Percentiles rank a stretch among this genome's conserved stretches.
These are phyloP conservation scores for Paratrypauchen microcephalus DNA, from an alignment of 2,797 vertebrate species.

Conservation along the genomic window DNA sequence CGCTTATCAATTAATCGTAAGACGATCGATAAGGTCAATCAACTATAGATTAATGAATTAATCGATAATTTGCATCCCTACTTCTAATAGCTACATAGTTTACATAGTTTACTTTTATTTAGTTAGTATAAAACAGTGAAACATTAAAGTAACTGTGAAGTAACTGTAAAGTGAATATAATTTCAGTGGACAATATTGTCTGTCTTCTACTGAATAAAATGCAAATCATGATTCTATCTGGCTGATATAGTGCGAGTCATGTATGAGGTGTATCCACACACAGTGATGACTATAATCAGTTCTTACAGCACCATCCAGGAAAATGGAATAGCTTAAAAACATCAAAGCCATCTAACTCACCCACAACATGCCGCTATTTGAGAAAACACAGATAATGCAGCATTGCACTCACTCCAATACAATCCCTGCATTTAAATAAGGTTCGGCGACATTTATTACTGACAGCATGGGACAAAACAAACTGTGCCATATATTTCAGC, in stretches of 20 bases:
- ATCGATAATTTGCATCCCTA: no score
- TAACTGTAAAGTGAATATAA: not conserved
- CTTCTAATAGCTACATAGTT: not conserved
- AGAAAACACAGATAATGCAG: conserved; percentile 29
- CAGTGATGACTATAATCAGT: conserved; percentile 37
- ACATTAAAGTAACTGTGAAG: not conserved
- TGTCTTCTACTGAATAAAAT: not conserved
- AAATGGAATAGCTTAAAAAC: conserved; percentile 33
- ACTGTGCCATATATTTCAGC: conserved; percentile 41
- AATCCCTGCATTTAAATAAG: conserved; percentile 63
- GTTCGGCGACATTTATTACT: conserved; percentile 49
- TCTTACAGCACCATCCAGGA: conserved; percentile 30
- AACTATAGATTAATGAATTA: no score
- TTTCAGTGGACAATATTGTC: not conserved
- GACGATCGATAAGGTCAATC: no score
- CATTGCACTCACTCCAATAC: conserved; percentile 42
- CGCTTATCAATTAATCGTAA: no score
- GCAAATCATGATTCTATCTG: not conserved
- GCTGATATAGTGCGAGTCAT: not conserved
- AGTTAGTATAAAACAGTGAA: not conserved
- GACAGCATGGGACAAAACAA: conserved; percentile 58
- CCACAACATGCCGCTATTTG: conserved; percentile 23
- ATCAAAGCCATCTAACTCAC: conserved; percentile 36
- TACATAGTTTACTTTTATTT: not conserved
- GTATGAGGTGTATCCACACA: conserved; percentile 9